A percentile compares a stretch with the other conserved stretches of the same genome.
phyloP scores from a whole-genome alignment of 2,797 vertebrate genomes.

The Macropodus opercularis region DNA sequence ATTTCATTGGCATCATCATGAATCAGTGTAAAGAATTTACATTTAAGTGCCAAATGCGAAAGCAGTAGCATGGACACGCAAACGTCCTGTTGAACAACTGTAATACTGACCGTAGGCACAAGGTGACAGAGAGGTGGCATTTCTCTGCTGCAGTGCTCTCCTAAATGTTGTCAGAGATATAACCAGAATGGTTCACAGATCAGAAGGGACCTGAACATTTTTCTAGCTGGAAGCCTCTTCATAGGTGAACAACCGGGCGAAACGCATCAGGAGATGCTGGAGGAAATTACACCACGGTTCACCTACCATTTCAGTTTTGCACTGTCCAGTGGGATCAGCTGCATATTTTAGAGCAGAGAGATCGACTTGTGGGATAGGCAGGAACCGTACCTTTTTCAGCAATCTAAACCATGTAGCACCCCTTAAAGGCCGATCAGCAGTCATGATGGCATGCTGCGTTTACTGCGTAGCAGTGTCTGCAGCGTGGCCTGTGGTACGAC shows the following conservation, averaged over 20 bases:
- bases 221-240: conserved; percentile 63
- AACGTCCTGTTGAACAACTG: conserved; percentile 57
- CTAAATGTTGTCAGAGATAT: conserved; percentile 61
- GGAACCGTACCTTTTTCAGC: conserved; percentile 32
- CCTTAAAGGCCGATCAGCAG: conserved; percentile 46
- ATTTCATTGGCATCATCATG: no score
- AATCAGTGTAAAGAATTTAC: no score
- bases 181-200: conserved; percentile 59
- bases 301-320: conserved; percentile 60
- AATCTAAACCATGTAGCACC: conserved; percentile 41
- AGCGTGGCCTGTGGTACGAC: conserved; percentile 40
- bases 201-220: conserved; percentile 68
- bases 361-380: conserved; percentile 37
- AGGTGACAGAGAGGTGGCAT: conserved; percentile 51
- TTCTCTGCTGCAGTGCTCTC: conserved; percentile 46
- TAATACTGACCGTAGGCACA: conserved; percentile 23
- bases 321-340: conserved; percentile 69
- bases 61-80: no score
- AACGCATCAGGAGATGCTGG: conserved; percentile 54
- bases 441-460: conserved; percentile 53
- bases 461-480: conserved; percentile 30
- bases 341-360: conserved; percentile 46
- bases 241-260: conserved; percentile 43
- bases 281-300: conserved; percentile 71
- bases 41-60: no score